These are phyloP conservation scores for Nesometra sesokonis DNA, from an alignment of 35 echinoderm and acorn worm species.

Conservation along the genomic window DNA sequence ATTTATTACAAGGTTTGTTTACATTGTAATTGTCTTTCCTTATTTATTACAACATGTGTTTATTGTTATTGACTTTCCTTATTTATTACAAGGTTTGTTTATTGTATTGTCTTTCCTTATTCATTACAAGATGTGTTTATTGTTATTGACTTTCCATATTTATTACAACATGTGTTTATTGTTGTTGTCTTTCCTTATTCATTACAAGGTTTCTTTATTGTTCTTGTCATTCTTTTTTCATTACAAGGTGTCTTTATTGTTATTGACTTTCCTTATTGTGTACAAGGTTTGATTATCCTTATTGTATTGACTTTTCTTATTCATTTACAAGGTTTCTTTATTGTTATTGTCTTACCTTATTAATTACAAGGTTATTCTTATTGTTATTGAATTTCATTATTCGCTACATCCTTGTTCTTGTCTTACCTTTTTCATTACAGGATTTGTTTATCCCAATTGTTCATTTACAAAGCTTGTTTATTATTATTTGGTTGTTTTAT, in stretches of 20 bases:
- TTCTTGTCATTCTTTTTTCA: background rate
- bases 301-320: background rate
- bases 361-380: constrained; percentile 34
- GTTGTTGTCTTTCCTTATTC: no score
- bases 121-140: no score
- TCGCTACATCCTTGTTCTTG: background rate
- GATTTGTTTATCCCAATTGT: no score
- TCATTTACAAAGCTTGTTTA: constrained; percentile 32
- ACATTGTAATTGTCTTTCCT: no score
- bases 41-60: constrained; percentile 48
- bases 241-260: no score
- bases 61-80: background rate
- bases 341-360: no score
- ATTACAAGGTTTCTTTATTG: constrained; percentile 34
- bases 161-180: no score
- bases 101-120: no score
- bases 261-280: constrained; percentile 72
- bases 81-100: no score
- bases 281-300: constrained; percentile 30
- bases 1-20: background rate
- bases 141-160: no score
- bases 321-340: no score
- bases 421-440: background rate
- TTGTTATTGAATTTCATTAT: constrained; percentile 38
- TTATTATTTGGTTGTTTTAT: background rate